These are phyloP conservation scores for Epizoanthus stellaris DNA, from an alignment of 92 coral and sea anemone genomes.

Conservation along the genomic window DNA sequence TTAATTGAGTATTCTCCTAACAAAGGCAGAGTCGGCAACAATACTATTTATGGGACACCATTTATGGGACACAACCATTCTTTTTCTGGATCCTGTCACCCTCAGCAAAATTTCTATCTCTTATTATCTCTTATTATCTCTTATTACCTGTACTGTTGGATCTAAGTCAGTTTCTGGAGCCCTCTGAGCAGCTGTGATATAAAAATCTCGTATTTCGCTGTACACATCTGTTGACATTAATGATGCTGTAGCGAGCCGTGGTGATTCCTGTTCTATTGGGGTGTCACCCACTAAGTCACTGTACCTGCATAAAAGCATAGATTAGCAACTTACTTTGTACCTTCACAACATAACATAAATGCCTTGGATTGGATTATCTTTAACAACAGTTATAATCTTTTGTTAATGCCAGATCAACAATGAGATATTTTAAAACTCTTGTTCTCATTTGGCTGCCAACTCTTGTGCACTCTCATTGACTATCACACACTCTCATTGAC, in stretches of 20 bases:
- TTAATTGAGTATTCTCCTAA: too few species aligned
- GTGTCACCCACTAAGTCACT: slow-evolving; percentile 70
- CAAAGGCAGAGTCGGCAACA: too few species aligned
- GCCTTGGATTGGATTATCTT: not conserved
- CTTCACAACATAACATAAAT: not conserved
- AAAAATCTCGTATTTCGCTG: slow-evolving; percentile 88
- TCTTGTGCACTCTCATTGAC: too few species aligned
- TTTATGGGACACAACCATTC: too few species aligned
- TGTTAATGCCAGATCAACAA: too few species aligned
- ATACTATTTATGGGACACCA: too few species aligned
- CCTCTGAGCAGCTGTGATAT: slow-evolving; percentile 93
- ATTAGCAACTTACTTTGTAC: not conserved
- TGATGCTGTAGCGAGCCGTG: slow-evolving; percentile 77
- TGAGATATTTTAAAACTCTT: too few species aligned
- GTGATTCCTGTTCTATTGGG: slow-evolving; percentile 62
- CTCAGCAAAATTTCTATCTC: too few species aligned
- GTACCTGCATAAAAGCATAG: slow-evolving; percentile 57
- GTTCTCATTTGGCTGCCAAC: too few species aligned
- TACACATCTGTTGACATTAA: slow-evolving; percentile 98
- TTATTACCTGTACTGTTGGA: slow-evolving; percentile 84
- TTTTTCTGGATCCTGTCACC: too few species aligned
- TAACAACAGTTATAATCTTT: not conserved
- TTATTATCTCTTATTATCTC: not conserved
- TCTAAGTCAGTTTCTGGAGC: slow-evolving; percentile 92
- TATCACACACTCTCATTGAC: too few species aligned